Evolutionary conservation across 2,797 vertebrate species (phyloP).

Genomic region (Coregonus sp.): DNA sequence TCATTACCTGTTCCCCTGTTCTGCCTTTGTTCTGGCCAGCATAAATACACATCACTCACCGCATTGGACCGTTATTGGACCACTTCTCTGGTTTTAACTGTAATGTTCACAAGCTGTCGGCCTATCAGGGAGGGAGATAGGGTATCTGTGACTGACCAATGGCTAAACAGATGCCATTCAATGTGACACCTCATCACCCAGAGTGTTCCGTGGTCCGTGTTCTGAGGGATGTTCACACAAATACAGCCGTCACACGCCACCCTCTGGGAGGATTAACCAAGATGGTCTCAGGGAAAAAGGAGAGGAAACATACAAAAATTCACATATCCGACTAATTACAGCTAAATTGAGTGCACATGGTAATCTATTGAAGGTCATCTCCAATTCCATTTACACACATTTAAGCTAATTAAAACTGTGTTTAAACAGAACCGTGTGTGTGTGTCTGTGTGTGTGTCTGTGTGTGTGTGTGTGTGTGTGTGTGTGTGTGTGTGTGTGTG

Average conservation of each 20-base stretch:
- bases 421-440: slow-evolving; percentile 65
- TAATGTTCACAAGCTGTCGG: slow-evolving; percentile 29
- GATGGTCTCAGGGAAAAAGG: slow-evolving; percentile 29
- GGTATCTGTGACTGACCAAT: slow-evolving; percentile 25
- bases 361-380: slow-evolving; percentile 78
- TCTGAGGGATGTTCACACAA: slow-evolving; percentile 18
- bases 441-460: slow-evolving; percentile 1
- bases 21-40: slow-evolving; percentile 47
- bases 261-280: slow-evolving; percentile 10
- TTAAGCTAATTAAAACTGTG: slow-evolving; percentile 78
- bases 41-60: slow-evolving; percentile 61
- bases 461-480: background rate
- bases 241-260: slow-evolving; percentile 24
- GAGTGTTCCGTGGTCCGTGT: slow-evolving; percentile 6
- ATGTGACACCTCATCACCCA: slow-evolving; percentile 45
- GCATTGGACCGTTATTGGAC: slow-evolving; percentile 36
- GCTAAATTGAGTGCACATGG: slow-evolving; percentile 74
- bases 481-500: slow-evolving; percentile 2
- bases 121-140: slow-evolving; percentile 38
- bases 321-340: slow-evolving; percentile 70
- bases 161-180: slow-evolving; percentile 50
- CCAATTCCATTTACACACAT: slow-evolving; percentile 73
- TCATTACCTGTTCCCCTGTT: slow-evolving; percentile 62
- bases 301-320: slow-evolving; percentile 15
- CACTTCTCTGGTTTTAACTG: slow-evolving; percentile 35